Evolutionary conservation across 1,140 invertebrate species (phyloP).

Genomic region (Branchinecta lynchi): DNA sequence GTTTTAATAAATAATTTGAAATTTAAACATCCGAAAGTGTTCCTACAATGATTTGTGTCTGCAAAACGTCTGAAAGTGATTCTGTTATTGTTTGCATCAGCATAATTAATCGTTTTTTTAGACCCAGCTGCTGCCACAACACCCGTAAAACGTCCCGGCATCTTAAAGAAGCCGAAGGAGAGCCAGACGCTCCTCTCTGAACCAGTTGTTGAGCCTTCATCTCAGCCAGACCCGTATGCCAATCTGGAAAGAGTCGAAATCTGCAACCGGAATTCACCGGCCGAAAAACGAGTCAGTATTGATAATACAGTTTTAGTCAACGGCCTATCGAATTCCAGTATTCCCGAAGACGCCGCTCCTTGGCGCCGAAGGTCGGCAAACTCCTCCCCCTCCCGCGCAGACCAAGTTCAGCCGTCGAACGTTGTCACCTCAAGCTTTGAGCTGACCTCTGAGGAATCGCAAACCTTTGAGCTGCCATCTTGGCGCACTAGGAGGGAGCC

Average conservation of each 20-base stretch:
- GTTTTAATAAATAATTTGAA: no score
- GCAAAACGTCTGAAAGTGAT: no score
- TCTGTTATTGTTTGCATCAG: no score
- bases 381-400: neutral
- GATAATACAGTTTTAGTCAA: neutral
- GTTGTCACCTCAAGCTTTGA: no score
- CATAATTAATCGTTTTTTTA: neutral
- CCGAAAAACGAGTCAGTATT: constrained; percentile 10
- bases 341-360: neutral
- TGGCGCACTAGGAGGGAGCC: no score
- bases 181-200: neutral
- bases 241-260: neutral
- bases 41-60: no score
- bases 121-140: neutral
- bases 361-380: neutral
- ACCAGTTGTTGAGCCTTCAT: neutral
- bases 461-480: no score
- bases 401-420: no score
- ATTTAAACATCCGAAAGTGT: no score
- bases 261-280: neutral
- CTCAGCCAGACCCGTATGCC: constrained; percentile 3
- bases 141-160: constrained; percentile 21
- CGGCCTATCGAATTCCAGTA: neutral
- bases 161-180: constrained; percentile 24
- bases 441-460: no score